phyloP scores from a whole-genome alignment of 1,140 invertebrate species.

The Aphelenchoides avenae region DNA sequence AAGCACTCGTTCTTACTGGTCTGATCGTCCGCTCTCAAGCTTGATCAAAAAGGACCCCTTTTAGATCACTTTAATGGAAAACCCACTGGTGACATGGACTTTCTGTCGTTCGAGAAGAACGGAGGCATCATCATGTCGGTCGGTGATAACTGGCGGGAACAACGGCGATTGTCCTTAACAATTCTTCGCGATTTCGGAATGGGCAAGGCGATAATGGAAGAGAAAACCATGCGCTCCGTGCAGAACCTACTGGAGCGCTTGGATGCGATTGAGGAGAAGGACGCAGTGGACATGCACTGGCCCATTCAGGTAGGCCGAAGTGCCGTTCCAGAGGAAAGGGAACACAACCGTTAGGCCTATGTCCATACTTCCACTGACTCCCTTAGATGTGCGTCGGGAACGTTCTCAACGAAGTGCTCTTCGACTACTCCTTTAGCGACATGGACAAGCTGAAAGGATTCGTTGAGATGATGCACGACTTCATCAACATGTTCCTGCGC shows the following conservation, averaged over 20 bases:
- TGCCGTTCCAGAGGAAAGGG: no score
- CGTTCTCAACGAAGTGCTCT: constrained; percentile 7
- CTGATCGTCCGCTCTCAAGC: no score
- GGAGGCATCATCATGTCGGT: neutral
- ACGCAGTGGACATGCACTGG: neutral
- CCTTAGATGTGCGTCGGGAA: constrained; percentile 3
- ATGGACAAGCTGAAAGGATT: neutral
- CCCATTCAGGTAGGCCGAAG: constrained; percentile 6
- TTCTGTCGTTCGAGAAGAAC: neutral
- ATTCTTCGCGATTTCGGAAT: constrained; percentile 15
- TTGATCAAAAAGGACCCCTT: no score
- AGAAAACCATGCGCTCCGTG: constrained; percentile 1
- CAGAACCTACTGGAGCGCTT: constrained; percentile 2
- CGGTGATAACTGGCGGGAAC: constrained; percentile 2
- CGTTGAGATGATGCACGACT: neutral
- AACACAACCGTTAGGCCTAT: no score
- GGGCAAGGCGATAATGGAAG: constrained; percentile 8
- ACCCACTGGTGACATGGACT: neutral
- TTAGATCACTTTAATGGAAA: no score
- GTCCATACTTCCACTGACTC: neutral
- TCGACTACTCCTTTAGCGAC: constrained; percentile 1
- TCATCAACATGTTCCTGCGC: no score
- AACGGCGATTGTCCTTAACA: neutral
- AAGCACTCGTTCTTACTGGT: constrained; percentile 7
- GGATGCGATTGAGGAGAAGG: constrained; percentile 2